Evolutionary conservation across 2,797 vertebrate species (phyloP).

Genomic region (Lophius americanus): DNA sequence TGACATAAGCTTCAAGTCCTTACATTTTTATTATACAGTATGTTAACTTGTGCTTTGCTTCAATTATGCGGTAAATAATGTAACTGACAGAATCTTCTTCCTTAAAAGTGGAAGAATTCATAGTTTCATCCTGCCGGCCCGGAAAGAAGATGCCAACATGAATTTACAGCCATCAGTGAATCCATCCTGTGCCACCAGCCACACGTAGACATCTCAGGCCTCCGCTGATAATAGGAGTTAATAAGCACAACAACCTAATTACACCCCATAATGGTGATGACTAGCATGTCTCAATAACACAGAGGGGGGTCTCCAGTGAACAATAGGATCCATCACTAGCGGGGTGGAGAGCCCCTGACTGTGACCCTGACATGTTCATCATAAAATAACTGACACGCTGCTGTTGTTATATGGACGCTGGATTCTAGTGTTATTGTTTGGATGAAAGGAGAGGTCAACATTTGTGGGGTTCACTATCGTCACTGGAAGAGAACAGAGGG

Average conservation of each 20-base stretch:
- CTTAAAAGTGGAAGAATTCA: background rate
- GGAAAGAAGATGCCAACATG: conserved; percentile 20
- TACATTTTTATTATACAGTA: background rate
- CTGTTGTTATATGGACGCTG: conserved; percentile 26
- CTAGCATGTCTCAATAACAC: conserved; percentile 73
- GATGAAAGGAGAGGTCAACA: background rate
- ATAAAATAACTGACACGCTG: conserved; percentile 59
- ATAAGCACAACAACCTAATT: conserved; percentile 80
- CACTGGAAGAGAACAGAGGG: conserved; percentile 20
- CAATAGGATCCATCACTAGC: conserved; percentile 60
- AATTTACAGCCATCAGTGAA: conserved; percentile 37
- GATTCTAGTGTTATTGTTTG: conserved; percentile 30
- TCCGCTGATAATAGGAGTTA: conserved; percentile 72
- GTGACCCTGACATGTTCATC: conserved; percentile 72
- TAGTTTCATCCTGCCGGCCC: conserved; percentile 12
- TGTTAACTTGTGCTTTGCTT: too few species aligned
- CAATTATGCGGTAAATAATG: background rate
- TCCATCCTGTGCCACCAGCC: conserved; percentile 45
- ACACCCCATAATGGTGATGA: conserved; percentile 72
- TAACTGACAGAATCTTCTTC: background rate
- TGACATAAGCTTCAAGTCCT: background rate
- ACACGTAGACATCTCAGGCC: conserved; percentile 59
- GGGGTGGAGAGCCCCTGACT: conserved; percentile 70
- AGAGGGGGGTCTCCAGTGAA: conserved; percentile 65
- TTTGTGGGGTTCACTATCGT: conserved; percentile 37